Conservation (phyloP, 2,888 invertebrate species). For the Cylindroiulus punctatus region DNA sequence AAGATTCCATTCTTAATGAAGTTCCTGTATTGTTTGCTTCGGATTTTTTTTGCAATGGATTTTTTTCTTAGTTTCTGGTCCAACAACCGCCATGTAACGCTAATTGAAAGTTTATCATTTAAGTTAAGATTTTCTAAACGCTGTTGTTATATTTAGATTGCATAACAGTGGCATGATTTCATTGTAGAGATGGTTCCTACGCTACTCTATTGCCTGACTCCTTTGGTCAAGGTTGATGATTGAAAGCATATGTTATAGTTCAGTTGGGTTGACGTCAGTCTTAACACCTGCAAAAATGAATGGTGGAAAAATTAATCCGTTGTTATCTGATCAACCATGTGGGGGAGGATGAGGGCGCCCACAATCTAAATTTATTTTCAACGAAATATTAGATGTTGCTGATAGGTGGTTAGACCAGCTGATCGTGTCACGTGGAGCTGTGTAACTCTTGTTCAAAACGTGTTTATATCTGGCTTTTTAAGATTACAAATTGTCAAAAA, state of each 20-base stretch:
- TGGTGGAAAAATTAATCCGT: background rate
- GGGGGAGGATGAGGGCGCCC: background rate
- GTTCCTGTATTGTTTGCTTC: too few species aligned
- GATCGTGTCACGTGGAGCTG: background rate
- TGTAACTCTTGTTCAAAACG: background rate
- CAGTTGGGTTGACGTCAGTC: background rate
- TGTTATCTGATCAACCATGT: background rate
- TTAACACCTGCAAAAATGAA: background rate
- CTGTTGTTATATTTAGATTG: background rate
- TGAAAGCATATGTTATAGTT: background rate
- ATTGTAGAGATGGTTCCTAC: background rate
- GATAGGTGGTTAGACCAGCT: background rate
- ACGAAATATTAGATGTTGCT: background rate
- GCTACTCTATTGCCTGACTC: background rate
- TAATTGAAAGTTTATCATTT: too few species aligned
- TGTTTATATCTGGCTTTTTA: background rate
- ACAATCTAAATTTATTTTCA: background rate
- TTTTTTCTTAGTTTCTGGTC: too few species aligned
- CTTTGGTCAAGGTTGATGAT: background rate
- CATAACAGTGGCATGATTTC: background rate
- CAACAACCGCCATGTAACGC: too few species aligned
- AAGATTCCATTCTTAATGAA: too few species aligned
- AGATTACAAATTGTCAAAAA: background rate
- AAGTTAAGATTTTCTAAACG: too few species aligned
- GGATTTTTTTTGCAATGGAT: too few species aligned